phyloP scores from a whole-genome alignment of 2,888 invertebrate genomes.

The Drosophila rellima region DNA sequence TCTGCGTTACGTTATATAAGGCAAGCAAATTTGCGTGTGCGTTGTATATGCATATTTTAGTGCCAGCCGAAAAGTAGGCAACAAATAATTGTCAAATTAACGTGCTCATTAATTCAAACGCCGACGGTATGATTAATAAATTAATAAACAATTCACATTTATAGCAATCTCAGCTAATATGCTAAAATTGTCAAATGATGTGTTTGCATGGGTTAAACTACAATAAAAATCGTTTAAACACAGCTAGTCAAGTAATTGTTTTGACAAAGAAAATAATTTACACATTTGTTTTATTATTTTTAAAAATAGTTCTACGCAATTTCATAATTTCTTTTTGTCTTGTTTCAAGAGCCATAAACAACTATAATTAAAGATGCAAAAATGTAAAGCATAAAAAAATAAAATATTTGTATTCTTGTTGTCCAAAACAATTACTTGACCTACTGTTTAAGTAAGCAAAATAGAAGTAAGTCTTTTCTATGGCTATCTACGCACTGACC shows the following conservation, averaged over 20 bases:
- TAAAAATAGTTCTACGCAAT: background rate
- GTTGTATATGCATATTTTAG: conserved; percentile 22
- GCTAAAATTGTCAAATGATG: conserved; percentile 13
- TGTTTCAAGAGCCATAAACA: background rate
- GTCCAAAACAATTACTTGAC: background rate
- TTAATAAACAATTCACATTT: conserved; percentile 3
- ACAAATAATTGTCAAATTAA: conserved; percentile 16
- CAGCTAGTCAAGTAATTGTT: background rate
- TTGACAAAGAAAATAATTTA: background rate
- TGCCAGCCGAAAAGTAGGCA: conserved; percentile 42
- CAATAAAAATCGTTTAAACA: conserved; percentile 28
- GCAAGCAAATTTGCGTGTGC: conserved; percentile 34
- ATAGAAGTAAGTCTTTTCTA: background rate
- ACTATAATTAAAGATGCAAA: too few relatives aligned
- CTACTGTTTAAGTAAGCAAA: background rate
- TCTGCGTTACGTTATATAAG: conserved; percentile 53
- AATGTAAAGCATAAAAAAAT: too few relatives aligned
- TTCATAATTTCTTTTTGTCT: background rate
- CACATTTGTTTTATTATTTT: background rate
- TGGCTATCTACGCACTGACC: background rate
- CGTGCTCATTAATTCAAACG: conserved; percentile 3
- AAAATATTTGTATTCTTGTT: background rate
- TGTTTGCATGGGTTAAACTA: background rate
- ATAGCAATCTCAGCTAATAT: background rate
- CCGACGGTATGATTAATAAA: conserved; percentile 9